phyloP scores from a whole-genome alignment of 2,797 vertebrate genomes.

The Lepus townsendii region DNA sequence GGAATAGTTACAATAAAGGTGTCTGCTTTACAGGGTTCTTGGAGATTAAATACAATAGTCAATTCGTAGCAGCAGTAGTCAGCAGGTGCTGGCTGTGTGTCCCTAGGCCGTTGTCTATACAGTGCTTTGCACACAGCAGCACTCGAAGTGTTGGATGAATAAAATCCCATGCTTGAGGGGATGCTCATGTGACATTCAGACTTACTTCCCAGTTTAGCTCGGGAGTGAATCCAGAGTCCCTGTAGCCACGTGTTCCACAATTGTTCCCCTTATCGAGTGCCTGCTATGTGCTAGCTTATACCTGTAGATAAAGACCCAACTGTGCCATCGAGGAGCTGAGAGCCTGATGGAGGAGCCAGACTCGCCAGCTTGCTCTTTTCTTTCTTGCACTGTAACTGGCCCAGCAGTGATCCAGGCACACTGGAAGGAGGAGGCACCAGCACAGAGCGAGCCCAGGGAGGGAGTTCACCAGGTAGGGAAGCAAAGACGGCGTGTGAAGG shows the following conservation, averaged over 20 bases:
- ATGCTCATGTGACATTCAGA: background rate
- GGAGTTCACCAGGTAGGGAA: background rate
- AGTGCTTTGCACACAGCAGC: background rate
- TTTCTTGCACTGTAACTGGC: background rate
- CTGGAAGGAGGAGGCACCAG: accelerated
- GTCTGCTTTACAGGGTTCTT: background rate
- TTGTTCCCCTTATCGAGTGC: background rate
- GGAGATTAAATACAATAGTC: background rate
- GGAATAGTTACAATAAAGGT: background rate
- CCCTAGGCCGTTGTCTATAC: background rate
- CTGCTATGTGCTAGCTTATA: background rate
- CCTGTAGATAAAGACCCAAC: background rate
- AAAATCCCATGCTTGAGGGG: background rate
- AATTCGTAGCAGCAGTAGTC: background rate
- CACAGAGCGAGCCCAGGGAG: background rate
- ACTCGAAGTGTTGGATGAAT: background rate
- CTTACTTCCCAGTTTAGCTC: background rate
- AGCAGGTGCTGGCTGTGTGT: background rate
- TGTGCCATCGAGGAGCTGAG: background rate
- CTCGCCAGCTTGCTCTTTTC: background rate
- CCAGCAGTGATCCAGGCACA: background rate
- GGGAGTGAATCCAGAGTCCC: background rate
- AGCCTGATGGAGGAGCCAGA: background rate
- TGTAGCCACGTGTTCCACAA: background rate
- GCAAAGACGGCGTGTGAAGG: background rate